Conservation (phyloP, 2,888 invertebrate genomes). For the Diogma glabrata region DNA sequence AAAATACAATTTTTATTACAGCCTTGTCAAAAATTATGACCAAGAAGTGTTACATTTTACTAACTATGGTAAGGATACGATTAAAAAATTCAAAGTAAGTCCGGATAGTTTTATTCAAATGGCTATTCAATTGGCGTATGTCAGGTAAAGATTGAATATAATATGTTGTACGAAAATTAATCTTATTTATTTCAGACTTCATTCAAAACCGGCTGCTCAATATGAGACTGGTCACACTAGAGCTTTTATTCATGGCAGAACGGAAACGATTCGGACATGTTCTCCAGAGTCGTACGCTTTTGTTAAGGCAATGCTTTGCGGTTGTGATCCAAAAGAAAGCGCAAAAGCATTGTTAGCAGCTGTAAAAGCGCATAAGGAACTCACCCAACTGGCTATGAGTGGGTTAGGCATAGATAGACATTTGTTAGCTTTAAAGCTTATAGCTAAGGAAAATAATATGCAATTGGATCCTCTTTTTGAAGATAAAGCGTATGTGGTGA, state of each 20-base stretch:
- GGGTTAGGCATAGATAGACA: slow-evolving; percentile 89
- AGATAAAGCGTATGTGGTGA: slow-evolving; percentile 56
- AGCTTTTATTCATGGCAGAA: slow-evolving; percentile 74
- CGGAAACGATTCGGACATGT: slow-evolving; percentile 90
- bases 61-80: slow-evolving; percentile 75
- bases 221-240: slow-evolving; percentile 88
- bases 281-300: slow-evolving; percentile 70
- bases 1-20: slow-evolving; percentile 34
- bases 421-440: slow-evolving; percentile 74
- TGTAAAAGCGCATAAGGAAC: slow-evolving; percentile 68
- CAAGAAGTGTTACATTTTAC: slow-evolving; percentile 68
- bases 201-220: slow-evolving; percentile 65
- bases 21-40: slow-evolving; percentile 62
- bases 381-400: slow-evolving; percentile 41
- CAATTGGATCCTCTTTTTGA: slow-evolving; percentile 62
- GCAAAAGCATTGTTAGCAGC: slow-evolving; percentile 58
- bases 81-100: slow-evolving; percentile 76
- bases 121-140: slow-evolving; percentile 84
- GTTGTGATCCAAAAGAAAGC: slow-evolving; percentile 42
- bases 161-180: not conserved
- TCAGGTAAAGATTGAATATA: slow-evolving; percentile 39
- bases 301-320: slow-evolving; percentile 56
- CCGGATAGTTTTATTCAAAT: slow-evolving; percentile 95
- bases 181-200: slow-evolving; percentile 39
- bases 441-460: slow-evolving; percentile 63